Evolutionary conservation across 2,888 invertebrate species (phyloP), one percentile per base, ranked within the genome.

Genomic region (Carabus problematicus): DNA sequence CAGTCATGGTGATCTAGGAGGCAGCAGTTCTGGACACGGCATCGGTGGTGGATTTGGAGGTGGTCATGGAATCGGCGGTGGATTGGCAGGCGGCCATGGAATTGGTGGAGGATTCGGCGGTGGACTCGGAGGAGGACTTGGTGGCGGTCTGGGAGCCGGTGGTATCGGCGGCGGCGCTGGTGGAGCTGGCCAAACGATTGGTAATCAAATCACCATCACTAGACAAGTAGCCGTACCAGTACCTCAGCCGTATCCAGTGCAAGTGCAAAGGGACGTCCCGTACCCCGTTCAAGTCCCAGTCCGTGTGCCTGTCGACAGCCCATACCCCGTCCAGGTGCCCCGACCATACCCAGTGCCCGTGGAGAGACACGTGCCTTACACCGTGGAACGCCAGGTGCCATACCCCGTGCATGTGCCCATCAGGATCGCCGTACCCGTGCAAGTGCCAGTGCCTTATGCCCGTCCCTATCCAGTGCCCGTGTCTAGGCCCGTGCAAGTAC

Each of bases 261-360:
- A 47, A 16, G 67, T 66, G n/a, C 40, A 66, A 14, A 56, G 39
- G 8, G 56, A 66, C 49, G 40, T 58, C 29, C 67, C 67, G 7
- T 14, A 47, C n/a, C 67, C 67, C 6, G 67, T 67, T 0, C 67
- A 66, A 49, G 67, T 67, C 2, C 67, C 67, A 1, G 54, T 67
- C 8, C 39, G 49, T 19, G 67, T 67, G 1, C 49, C 49, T n/a
- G 66, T 66, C 7, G 66, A 66, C 18, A 39, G 47, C 52, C 66
- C 66, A 16, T 66, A 66, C 47, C 56, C 67, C 6, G 67, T 67
- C 0, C 67, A 59, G 42, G 59, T 67, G 16, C 67, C 59, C 8
- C 47, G 60, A 9, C 58, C 66, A 29, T 66, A 66, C 58, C 58
- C 66, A 29, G 67, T 67, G 3, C 47, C 67, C 4, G 60, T 67